phyloP scores from a whole-genome alignment of 2,888 invertebrate species.

The Athalia circularis region DNA sequence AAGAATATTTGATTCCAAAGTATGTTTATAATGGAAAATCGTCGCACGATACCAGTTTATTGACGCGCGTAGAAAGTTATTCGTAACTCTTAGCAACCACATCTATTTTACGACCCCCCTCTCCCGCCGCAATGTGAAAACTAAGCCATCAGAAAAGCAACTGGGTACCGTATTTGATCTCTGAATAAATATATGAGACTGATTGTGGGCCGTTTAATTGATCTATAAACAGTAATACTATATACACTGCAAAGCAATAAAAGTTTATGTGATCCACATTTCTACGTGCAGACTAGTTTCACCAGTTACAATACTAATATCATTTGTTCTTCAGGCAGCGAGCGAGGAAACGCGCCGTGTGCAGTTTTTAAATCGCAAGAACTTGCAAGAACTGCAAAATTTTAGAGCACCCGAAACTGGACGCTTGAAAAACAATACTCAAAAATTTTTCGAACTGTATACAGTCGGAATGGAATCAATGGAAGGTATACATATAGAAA shows the following conservation, averaged over 20 bases:
- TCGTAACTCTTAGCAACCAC: slow-evolving; percentile 29
- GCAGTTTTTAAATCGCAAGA: slow-evolving; percentile 56
- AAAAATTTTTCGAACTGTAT: slow-evolving; percentile 53
- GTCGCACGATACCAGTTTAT: not conserved
- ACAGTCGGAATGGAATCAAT: not conserved
- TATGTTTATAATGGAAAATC: not conserved
- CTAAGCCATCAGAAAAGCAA: too few species aligned
- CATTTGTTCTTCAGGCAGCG: not conserved
- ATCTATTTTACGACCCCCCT: not conserved
- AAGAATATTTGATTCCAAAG: not conserved
- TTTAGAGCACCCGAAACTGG: slow-evolving; percentile 49
- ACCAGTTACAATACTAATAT: slow-evolving; percentile 47
- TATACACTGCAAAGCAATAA: too few species aligned
- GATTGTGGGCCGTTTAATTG: not conserved
- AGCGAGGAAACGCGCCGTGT: slow-evolving; percentile 54
- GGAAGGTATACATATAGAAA: not conserved
- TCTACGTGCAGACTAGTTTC: not conserved
- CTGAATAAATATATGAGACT: not conserved
- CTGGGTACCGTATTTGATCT: too few species aligned
- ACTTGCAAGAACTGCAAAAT: slow-evolving; percentile 52
- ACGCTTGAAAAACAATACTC: slow-evolving; percentile 55
- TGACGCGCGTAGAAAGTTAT: not conserved
- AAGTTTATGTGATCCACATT: not conserved
- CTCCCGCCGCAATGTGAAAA: not conserved
- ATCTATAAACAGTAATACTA: not conserved